Base-by-base conservation (phyloP, 1,140 invertebrate species). In the Theocolax elegans region DNA sequence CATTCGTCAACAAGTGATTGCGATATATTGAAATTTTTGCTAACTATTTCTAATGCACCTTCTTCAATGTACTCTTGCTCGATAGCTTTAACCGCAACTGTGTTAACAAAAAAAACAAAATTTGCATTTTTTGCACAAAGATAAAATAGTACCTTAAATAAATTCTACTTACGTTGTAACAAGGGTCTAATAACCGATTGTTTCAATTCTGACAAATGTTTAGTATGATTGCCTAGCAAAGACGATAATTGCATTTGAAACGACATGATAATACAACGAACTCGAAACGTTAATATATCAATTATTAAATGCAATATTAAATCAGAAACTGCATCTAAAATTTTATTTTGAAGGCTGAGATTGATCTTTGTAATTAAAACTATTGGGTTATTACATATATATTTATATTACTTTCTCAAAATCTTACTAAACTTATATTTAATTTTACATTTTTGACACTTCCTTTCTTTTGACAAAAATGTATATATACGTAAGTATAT, bases 41-140 rank as follows among this genome's bases (percentile, higher is more conserved):
- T 77, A 59, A 86, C 76, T 65, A 81, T 77, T 35, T 85, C 80
- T 10, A 85, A 54, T 31, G 82, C 73, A 60, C 84, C 84, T 73
- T 81, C 79, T 56, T 83, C 80, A 54, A 86, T 77, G 23, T 81
- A 74, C 19, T 86, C 81, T 54, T 81, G 75, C 71, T 83, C 80
- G 54, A 85, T 83, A 7, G 77, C 72, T 71, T 83, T 86, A 8
- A 86, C 82, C 27, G 83, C 83, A 40, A 85, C 84, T 86, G 38
- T 21, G 76, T 77, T 71, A 71, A 54, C 49, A 54, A 44, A 60
- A 68, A 38, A 31, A 53, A 35, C 31, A 38, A 54, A 35, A 59
- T 35, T 44, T 44, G 15, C 6, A 44, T n/a, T 44, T 44, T 44
- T 44, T 3, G 15, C 3, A 44, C 27, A 51, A 10, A 35, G 10